Evolutionary conservation across 2,888 invertebrate species (phyloP).

Genomic region (Bellardia pandia): DNA sequence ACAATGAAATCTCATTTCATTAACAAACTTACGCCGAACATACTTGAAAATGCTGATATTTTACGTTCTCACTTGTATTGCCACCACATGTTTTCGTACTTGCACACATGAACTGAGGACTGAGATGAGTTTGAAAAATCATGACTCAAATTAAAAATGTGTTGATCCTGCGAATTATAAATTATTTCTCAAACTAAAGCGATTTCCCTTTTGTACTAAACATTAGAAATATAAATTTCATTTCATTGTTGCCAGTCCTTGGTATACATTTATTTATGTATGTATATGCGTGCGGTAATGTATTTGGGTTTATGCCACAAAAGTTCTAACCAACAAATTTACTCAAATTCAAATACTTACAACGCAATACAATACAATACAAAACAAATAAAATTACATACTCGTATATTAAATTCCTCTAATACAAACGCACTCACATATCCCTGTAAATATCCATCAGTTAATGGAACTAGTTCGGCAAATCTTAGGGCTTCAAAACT

Average conservation of each 20-base stretch:
- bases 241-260: background rate
- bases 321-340: constrained; percentile 20
- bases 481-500: no score
- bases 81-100: background rate
- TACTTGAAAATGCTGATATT: constrained; percentile 19
- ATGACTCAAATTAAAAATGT: no score
- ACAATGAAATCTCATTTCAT: constrained; percentile 70
- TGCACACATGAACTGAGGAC: background rate
- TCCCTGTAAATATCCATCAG: background rate
- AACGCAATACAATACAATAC: background rate
- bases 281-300: background rate
- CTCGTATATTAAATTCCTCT: background rate
- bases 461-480: no score
- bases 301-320: background rate
- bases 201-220: no score
- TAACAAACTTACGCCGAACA: constrained; percentile 50
- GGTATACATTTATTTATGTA: background rate
- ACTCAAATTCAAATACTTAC: constrained; percentile 14
- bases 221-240: background rate
- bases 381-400: background rate
- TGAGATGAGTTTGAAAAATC: background rate
- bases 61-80: background rate
- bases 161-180: no score
- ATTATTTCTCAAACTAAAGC: no score
- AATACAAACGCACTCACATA: background rate